Percentiles rank a stretch among this genome's conserved stretches.
Evolutionary conservation across 2,113 vertebrate genomes (phyloP).

Genomic region (Nesoenas mayeri): DNA sequence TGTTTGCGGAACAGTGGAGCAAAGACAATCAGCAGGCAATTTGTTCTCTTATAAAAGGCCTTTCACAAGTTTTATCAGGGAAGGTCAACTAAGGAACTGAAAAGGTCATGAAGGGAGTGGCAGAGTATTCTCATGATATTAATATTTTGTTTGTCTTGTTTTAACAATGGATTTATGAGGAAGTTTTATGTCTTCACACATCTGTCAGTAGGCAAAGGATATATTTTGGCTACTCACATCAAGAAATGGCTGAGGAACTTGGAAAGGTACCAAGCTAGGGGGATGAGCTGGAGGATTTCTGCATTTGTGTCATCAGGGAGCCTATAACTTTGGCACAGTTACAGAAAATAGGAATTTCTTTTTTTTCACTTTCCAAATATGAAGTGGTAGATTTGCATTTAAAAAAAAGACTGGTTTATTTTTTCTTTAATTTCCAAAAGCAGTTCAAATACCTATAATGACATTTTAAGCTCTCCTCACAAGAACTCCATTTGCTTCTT

Average conservation of each 20-base stretch:
- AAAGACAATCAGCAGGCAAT: background rate
- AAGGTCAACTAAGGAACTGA: background rate
- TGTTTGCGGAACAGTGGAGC: background rate
- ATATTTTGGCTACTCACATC: background rate
- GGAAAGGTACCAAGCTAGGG: background rate
- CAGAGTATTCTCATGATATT: background rate
- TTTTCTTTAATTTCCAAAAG: background rate
- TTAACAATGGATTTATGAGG: background rate
- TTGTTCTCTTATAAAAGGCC: background rate
- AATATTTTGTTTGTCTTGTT: background rate
- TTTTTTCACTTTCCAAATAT: background rate
- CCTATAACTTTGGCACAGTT: background rate
- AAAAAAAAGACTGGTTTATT: background rate
- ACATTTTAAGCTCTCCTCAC: background rate
- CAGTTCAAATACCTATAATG: background rate
- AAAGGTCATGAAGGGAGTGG: background rate
- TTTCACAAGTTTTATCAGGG: background rate
- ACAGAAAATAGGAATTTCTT: background rate
- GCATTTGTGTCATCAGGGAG: background rate
- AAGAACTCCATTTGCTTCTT: background rate
- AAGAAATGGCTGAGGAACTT: background rate
- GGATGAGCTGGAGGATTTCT: background rate
- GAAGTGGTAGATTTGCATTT: background rate
- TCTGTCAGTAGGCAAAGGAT: background rate
- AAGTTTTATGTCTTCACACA: background rate